Conservation (phyloP, 2,797 vertebrate genomes). For the Florisuga fusca region DNA sequence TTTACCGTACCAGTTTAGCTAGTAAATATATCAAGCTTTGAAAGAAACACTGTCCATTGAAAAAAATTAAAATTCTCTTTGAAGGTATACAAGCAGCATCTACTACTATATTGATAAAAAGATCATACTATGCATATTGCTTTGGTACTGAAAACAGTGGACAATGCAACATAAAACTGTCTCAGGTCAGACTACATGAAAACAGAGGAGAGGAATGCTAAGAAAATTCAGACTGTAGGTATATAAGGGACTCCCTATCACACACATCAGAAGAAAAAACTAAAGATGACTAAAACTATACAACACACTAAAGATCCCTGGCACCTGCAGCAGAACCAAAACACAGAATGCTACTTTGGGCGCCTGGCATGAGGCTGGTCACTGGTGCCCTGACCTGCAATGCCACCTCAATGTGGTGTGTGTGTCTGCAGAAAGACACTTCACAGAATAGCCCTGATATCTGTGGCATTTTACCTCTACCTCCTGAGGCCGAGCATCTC, state of each 20-base stretch:
- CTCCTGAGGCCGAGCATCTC: background rate
- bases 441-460: background rate
- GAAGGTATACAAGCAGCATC: background rate
- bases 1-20: background rate
- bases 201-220: background rate
- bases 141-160: background rate
- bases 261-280: background rate
- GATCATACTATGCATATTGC: background rate
- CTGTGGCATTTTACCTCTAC: background rate
- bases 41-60: background rate
- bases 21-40: background rate
- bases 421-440: background rate
- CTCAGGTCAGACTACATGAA: background rate
- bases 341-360: fast-evolving
- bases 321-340: background rate
- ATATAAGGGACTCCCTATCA: background rate
- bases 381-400: background rate
- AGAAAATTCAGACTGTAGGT: background rate
- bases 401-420: background rate
- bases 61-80: background rate
- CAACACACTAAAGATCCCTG: background rate
- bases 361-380: background rate
- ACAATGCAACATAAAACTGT: background rate
- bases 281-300: background rate
- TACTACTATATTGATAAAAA: background rate